Base-by-base conservation (phyloP, 2,113 vertebrate species). In the Petrocephalus zakoni region DNA sequence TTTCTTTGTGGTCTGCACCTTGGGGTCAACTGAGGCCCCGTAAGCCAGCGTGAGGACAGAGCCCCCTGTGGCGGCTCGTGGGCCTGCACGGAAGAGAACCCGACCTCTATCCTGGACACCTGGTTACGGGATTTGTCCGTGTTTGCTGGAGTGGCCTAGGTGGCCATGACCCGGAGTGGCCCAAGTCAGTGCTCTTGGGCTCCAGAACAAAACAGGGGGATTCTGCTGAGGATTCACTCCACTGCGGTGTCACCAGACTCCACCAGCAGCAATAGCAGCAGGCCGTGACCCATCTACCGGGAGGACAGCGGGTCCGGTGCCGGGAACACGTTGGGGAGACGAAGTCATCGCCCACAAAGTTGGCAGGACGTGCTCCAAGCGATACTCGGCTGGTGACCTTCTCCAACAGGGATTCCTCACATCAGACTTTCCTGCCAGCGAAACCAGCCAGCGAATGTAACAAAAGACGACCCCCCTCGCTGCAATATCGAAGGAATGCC, bases 1-100 rank as follows among this genome's bases (percentile, higher is more conserved):
- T 87, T 78, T 47, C 58, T 88, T 47, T 10, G 47, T 51, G 22
- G 87, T 88, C 25, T 29, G 55, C 47, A 88, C 68, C n/a, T 53
- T 11, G 25, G 25, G 22, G 22, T 22, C 49, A 46, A 2, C 55
- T 29, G 55, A 25, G 49, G 56, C 56, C 4, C 55, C 15, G 22
- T 37, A 53, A 51, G n/a, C 61, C 17, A 11, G 25, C 9, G 52
- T 53, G 64, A 37, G 29, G 47, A 51, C 22, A 52, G 49, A 29
- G 22, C 25, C 58, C 72, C 61, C 13, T 61, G 47, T 53, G 47
- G 25, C 25, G 34, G 17, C 8, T 22, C 17, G n/a, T 47, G 8
- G 68, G 47, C n/a, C 21, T 29, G 25, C 47, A 29, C 21, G 47
- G n/a, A 47, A 42, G 52, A 53, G 46, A 13, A 51, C 49, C 64